These are phyloP conservation scores for Automeris io DNA, from an alignment of 2,888 invertebrate species.

Conservation along the genomic window DNA sequence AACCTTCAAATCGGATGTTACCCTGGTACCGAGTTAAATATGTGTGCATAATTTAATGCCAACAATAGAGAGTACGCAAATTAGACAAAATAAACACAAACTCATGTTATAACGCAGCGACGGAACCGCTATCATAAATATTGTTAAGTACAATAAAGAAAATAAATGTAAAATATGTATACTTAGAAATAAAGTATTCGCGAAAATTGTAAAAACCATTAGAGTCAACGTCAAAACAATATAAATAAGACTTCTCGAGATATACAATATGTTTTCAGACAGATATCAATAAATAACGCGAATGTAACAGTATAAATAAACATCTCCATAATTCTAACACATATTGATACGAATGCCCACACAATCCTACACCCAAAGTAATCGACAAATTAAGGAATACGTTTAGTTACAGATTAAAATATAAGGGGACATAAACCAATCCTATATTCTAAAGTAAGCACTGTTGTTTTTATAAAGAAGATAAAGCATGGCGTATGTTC, in stretches of 20 bases:
- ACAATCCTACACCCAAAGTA: not conserved
- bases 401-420: not conserved
- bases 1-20: too few relatives aligned
- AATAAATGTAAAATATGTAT: slow-evolving; percentile 1
- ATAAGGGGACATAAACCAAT: not conserved
- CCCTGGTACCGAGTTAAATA: too few relatives aligned
- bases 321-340: slow-evolving; percentile 1
- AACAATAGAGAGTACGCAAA: too few relatives aligned
- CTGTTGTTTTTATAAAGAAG: not conserved
- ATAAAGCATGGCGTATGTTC: not conserved
- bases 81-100: too few relatives aligned
- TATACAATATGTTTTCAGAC: slow-evolving; percentile 1
- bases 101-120: too few relatives aligned
- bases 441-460: not conserved
- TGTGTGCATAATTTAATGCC: too few relatives aligned
- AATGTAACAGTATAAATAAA: slow-evolving; percentile 4
- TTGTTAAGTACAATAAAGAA: not conserved
- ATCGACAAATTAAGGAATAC: not conserved
- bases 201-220: slow-evolving; percentile 6
- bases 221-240: slow-evolving; percentile 6
- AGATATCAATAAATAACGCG: slow-evolving; percentile 8
- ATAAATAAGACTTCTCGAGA: slow-evolving; percentile 2
- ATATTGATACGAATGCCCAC: not conserved
- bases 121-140: not conserved
- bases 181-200: slow-evolving; percentile 2